Evolutionary conservation across 2,797 vertebrate genomes (phyloP).

Genomic region (Adelosebastes latens): DNA sequence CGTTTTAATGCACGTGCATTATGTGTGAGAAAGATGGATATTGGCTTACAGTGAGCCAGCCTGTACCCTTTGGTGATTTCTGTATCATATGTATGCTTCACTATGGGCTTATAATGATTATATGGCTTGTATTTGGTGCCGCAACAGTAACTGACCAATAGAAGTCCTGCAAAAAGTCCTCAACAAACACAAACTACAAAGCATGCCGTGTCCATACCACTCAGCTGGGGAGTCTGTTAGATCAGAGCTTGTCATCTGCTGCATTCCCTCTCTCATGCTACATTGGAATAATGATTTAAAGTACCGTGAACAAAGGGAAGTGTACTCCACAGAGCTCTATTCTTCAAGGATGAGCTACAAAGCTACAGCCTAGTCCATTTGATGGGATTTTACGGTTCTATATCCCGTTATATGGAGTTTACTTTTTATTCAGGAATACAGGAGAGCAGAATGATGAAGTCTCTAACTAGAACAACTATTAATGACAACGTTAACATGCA

Average conservation of each 20-base stretch:
- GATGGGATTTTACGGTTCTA: slow-evolving; percentile 7
- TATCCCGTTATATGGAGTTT: slow-evolving; percentile 1
- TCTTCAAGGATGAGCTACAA: slow-evolving; percentile 13
- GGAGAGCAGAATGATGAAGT: background rate
- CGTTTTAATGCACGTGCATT: no score
- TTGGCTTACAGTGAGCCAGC: no score
- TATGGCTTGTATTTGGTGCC: no score
- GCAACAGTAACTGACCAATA: no score
- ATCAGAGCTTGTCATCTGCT: slow-evolving; percentile 24
- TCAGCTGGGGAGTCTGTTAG: background rate
- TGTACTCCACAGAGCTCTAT: background rate
- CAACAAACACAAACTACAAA: background rate
- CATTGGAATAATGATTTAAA: slow-evolving; percentile 18
- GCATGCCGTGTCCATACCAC: slow-evolving; percentile 1
- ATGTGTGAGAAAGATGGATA: no score
- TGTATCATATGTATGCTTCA: no score
- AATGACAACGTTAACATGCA: background rate
- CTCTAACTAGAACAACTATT: background rate
- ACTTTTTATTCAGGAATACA: background rate
- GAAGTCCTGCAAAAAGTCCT: background rate
- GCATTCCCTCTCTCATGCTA: background rate
- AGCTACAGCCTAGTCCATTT: slow-evolving; percentile 14
- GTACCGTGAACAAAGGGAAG: slow-evolving; percentile 6
- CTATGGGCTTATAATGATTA: no score
- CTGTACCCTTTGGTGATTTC: no score